Conservation (phyloP, 1,140 invertebrate genomes). For the Nasonia vitripennis region DNA sequence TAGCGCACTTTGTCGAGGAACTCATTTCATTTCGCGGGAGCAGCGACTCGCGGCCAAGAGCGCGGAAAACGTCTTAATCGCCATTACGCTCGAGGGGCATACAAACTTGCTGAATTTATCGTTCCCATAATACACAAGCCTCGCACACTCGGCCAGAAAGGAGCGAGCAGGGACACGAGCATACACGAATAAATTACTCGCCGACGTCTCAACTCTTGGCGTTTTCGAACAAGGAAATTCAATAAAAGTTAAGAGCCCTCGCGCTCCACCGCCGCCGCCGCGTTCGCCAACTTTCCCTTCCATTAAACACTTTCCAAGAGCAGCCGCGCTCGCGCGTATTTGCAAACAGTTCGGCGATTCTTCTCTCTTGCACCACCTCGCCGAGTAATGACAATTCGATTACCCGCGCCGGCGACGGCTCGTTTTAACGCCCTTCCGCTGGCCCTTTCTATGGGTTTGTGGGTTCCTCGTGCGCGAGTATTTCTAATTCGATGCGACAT, state of each 20-base stretch:
- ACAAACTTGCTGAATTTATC: slow-evolving; percentile 29
- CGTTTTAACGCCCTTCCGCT: too few species aligned
- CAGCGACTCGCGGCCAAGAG: neutral
- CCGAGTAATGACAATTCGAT: neutral
- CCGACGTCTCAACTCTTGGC: slow-evolving; percentile 25
- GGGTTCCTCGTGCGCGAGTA: too few species aligned
- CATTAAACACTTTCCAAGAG: slow-evolving; percentile 40
- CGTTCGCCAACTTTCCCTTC: slow-evolving; percentile 32
- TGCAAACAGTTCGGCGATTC: slow-evolving; percentile 34
- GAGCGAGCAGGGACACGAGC: neutral
- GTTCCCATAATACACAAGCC: slow-evolving; percentile 14
- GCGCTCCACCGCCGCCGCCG: neutral
- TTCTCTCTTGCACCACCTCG: neutral
- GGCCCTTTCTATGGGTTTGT: too few species aligned
- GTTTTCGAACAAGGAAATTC: slow-evolving; percentile 47
- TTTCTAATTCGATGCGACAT: too few species aligned
- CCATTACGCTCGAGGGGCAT: slow-evolving; percentile 5
- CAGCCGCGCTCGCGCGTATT: slow-evolving; percentile 15
- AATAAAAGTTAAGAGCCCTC: slow-evolving; percentile 47
- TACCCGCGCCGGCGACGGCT: neutral
- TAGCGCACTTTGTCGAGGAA: neutral
- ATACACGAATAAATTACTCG: slow-evolving; percentile 43
- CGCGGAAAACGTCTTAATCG: slow-evolving; percentile 32
- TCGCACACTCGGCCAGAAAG: neutral
- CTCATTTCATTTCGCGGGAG: slow-evolving; percentile 3